Base-by-base conservation (phyloP, 2,113 vertebrate species). In the Aphyosemion australe region DNA sequence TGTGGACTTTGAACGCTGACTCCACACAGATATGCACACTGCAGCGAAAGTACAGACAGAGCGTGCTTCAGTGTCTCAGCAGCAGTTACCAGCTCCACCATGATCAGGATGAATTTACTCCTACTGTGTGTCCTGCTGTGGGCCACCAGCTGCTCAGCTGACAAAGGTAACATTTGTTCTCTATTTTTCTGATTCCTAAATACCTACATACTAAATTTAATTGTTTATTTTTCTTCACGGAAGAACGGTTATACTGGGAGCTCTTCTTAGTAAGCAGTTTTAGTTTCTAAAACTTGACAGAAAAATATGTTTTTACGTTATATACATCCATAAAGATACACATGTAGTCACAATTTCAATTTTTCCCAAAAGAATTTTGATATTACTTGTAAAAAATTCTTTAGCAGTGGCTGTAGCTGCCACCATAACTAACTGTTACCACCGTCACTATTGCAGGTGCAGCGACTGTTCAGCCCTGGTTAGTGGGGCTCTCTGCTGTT, bases 401-500 rank as follows among this genome's bases (percentile, higher is more conserved):
- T 42, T 42, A 26, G 26, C 26, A 26, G 26, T 5, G 26, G 26
- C 26, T 26, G 26, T 26, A 26, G 26, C 5, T 26, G 26, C 26
- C 26, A 26, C 26, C 26, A 26, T 26, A 26, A 26, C 26, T 26
- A 26, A 48, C 3, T 42, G 9, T 12, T 48, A 18, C 14, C 5
- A 37, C 12, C 5, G 10, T 8, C 16, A 12, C 18, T 18, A 6
- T 12, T 48, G 31, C 45, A 37, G 31, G 18, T 50, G 61, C 47
- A 42, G 47, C 1, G 10, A 65, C 12, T 2, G 65, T 93, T 67
- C 86, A 95, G 82, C 93, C 94, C 0, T 96, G 94, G 94, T 78
- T 96, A 39, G 1, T 93, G 1, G 92, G 91, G 47, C 86, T 98
- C 64, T 88, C 90, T 0, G 95, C 95, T 0, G 92, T 96, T 0